Evolutionary conservation across 2,888 invertebrate species (phyloP), one percentile per base, ranked within the genome.

Genomic region (Imbricaverruca yamaguchii): DNA sequence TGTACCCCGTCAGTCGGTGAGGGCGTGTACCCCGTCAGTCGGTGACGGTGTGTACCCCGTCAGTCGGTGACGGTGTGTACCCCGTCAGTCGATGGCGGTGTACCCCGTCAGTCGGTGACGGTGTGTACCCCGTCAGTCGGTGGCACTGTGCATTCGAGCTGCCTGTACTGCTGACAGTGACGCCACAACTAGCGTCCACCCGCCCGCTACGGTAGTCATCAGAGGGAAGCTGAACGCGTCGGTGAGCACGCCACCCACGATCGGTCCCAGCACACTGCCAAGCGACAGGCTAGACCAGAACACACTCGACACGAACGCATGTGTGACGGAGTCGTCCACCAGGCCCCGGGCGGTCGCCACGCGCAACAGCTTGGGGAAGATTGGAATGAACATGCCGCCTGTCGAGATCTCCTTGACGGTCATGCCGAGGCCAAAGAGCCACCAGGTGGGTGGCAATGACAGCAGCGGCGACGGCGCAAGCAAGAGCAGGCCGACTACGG

Each of bases 391-490:
- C 4, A 56, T 23, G 4, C 78, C 78, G 8, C 78, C 56, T 6
- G 12, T 7, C 13, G n/a, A 78, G 12, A 78, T 1, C 55, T 78
- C n/a, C 56, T 78, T 23, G 55, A 56, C 9, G n/a, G 11, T n/a
- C 56, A 78, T 55, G 12, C 78, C 78, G 10, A 56, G 6, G n/a
- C 78, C 78, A 0, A 53, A 18, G 12, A 78, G 6, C n/a, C 55
- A 53, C 78, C 78, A 78, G 56, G 18, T 3, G 7, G 56, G 78
- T 11, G 1, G 56, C n/a, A 78, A 3, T 8, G 86, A 86, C n/a
- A 87, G 80, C 59, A 88, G 83, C 7, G 92, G 92, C 82, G 91
- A 90, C 1, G 93, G 93, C 0, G 93, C 93, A 1, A 93, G 87
- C 23, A 93, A 87, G 56, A 93, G 85, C 39, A 93, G 86, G 1